Conservation (phyloP, 2,888 invertebrate species). For the Palloptera scutellata region DNA sequence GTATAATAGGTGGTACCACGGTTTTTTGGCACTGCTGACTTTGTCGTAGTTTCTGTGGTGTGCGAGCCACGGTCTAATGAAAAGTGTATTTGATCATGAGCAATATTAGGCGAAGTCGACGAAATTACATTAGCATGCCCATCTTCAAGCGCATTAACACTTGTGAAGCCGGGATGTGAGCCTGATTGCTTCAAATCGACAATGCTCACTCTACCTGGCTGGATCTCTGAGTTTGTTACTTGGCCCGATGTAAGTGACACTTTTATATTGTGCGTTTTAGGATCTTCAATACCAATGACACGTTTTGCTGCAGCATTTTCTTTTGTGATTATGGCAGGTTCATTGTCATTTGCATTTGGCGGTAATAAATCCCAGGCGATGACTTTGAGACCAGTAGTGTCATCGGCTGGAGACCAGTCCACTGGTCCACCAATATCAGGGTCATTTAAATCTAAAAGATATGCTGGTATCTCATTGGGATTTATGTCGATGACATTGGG, state of each 20-base stretch:
- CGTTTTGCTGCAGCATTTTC: conserved; percentile 41
- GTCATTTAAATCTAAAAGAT: conserved; percentile 54
- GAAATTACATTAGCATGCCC: conserved; percentile 22
- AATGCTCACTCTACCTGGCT: neutral
- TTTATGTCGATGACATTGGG: conserved; percentile 23
- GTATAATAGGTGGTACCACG: conserved; percentile 25
- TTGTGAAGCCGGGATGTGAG: conserved; percentile 2
- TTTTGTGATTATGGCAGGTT: conserved; percentile 46
- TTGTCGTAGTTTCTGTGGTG: conserved; percentile 41
- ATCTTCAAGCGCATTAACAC: conserved; percentile 38
- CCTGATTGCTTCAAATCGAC: no score
- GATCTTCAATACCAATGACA: conserved; percentile 45
- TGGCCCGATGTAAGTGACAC: conserved; percentile 31
- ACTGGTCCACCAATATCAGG: conserved; percentile 54
- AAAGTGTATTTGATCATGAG: no score
- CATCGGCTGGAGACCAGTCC: conserved; percentile 47
- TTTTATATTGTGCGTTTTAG: conserved; percentile 44
- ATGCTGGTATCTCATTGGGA: conserved; percentile 46
- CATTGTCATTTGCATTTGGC: conserved; percentile 39
- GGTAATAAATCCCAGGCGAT: conserved; percentile 62
- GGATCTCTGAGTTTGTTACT: neutral
- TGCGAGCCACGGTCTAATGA: conserved; percentile 23
- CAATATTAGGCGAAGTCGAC: conserved; percentile 29
- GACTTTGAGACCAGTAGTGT: conserved; percentile 47
- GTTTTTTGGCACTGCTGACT: conserved; percentile 31